These are phyloP conservation scores for Bombylius major DNA, from an alignment of 2,888 invertebrate genomes.

Conservation along the genomic window DNA sequence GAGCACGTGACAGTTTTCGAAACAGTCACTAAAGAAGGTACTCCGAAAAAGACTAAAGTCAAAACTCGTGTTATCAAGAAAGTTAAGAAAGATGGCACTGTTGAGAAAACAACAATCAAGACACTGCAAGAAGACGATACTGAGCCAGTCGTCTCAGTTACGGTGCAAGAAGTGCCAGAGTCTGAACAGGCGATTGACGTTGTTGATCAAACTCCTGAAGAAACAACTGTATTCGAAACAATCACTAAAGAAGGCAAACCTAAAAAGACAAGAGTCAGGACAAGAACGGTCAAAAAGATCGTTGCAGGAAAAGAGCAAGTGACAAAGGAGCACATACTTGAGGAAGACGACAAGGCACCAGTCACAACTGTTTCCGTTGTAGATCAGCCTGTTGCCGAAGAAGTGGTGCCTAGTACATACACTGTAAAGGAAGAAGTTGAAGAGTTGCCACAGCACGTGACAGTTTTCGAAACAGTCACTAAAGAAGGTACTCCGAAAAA, in stretches of 20 bases:
- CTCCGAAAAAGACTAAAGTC: conserved; percentile 23
- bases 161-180: conserved; percentile 22
- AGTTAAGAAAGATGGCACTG: conserved; percentile 26
- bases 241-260: conserved; percentile 22
- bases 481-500: conserved; percentile 25
- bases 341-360: conserved; percentile 25
- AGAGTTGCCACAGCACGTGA: conserved; percentile 23
- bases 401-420: conserved; percentile 6
- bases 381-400: conserved; percentile 18
- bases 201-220: conserved; percentile 19
- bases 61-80: conserved; percentile 30
- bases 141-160: conserved; percentile 22
- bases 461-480: conserved; percentile 33
- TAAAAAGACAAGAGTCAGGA: conserved; percentile 19
- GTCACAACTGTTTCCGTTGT: conserved; percentile 21
- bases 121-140: conserved; percentile 32
- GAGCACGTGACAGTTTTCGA: conserved; percentile 33
- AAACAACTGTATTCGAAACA: conserved; percentile 18
- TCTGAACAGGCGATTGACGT: neutral
- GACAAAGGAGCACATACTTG: conserved; percentile 27
- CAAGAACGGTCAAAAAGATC: conserved; percentile 15
- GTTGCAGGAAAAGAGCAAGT: conserved; percentile 23
- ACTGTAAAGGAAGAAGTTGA: neutral
- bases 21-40: conserved; percentile 28
- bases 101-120: conserved; percentile 28